Base-by-base conservation (phyloP, 1,140 invertebrate species). In the Tetramorium parvispinum region DNA sequence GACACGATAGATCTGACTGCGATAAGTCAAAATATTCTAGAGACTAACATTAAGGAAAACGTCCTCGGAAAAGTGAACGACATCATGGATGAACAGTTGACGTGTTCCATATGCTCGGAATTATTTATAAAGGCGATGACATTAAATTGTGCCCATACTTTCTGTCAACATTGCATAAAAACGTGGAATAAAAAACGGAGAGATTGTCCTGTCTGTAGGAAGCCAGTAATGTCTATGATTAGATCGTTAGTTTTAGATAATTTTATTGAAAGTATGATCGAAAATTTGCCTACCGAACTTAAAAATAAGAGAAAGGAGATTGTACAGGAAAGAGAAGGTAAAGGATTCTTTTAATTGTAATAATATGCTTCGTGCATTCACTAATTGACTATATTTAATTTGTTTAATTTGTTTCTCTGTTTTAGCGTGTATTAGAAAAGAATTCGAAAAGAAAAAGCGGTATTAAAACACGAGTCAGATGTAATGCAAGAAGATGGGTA, bases 101-200 rank as follows among this genome's bases (percentile, higher is more conserved):
- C 97, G 77, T 98, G 98, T 92, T 96, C 96, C 76, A 97, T 98
- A 85, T 98, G 98, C 92, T 97, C 96, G 68, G 98, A 98, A 94
- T 93, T 98, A 1, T 97, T 98, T 93, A 95, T 98, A 0, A 95
- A 95, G 51, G 97, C 97, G 0, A 97, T 96, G 16, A 97, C 97
- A 0, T 93, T 98, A 7, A 97, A 96, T 91, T 98, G 98, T 93
- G 96, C 96, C 0, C 98, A 98, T 88, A 97, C 97, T 1, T 98
- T 97, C 91, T 98, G 98, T 92, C 94, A 96, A 43, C 95, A 96
- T 87, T 98, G 98, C 91, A 98, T 98, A 49, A 92, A 94, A 0
- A 93, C 94, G 66, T 98, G 98, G 98, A 96, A 96, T 87, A 96
- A 96, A 61, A 97, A 97, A 83, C 97, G 97, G 87, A 96, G 95